phyloP scores from a whole-genome alignment of 2,113 vertebrate species.

The Oceanites oceanicus region DNA sequence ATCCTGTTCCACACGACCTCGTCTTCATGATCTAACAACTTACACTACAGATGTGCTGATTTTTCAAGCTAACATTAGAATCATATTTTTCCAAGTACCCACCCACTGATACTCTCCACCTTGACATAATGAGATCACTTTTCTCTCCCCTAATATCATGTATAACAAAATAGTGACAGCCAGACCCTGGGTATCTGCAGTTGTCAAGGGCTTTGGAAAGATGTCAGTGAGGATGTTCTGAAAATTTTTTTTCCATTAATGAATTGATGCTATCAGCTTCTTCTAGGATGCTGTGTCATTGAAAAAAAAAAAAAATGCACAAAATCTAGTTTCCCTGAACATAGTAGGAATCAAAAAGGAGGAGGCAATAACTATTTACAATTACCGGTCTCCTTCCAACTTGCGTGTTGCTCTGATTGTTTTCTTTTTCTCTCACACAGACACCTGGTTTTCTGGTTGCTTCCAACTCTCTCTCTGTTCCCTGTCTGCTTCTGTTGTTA shows the following conservation, averaged over 20 bases:
- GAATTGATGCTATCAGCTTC: neutral
- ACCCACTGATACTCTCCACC: neutral
- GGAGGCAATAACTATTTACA: neutral
- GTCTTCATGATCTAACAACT: neutral
- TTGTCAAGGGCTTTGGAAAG: neutral
- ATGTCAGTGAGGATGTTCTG: neutral
- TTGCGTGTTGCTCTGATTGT: neutral
- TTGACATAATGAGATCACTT: neutral
- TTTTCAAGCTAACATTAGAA: neutral
- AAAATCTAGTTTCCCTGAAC: neutral
- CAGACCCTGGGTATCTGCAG: neutral
- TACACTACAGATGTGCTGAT: neutral
- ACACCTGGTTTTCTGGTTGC: neutral
- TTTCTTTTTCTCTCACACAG: neutral
- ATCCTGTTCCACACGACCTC: neutral
- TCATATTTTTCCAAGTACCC: neutral
- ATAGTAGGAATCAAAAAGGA: neutral
- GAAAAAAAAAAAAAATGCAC: neutral
- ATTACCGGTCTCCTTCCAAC: neutral
- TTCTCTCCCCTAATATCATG: neutral
- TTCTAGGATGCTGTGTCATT: neutral
- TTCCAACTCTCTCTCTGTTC: neutral
- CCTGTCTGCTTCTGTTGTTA: neutral
- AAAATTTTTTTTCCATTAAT: neutral
- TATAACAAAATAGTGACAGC: neutral